Evolutionary conservation across 64 coral and sea anemone genomes (phyloP).

Genomic region (Montipora efflorescens): DNA sequence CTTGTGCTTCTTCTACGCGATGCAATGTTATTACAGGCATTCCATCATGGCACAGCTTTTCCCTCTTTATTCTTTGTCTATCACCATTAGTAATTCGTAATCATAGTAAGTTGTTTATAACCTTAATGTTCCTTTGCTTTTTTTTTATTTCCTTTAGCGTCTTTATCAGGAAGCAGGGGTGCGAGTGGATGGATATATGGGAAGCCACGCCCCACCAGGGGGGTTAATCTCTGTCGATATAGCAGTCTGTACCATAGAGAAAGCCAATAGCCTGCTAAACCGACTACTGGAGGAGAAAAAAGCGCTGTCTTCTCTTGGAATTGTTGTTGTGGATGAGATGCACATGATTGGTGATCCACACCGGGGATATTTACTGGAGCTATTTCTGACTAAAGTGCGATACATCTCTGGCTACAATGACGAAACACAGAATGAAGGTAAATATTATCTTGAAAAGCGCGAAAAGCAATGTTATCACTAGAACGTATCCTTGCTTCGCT

Average conservation of each 20-base stretch:
- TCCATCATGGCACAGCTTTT: background rate
- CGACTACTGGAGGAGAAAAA: slow-evolving; percentile 86
- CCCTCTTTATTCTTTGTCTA: background rate
- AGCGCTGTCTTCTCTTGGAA: slow-evolving; percentile 80
- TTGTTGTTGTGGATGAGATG: slow-evolving; percentile 93
- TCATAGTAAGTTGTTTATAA: background rate
- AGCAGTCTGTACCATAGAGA: slow-evolving; percentile 98
- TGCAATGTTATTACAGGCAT: no score
- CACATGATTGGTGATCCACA: slow-evolving; percentile 94
- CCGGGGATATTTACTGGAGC: slow-evolving; percentile 91
- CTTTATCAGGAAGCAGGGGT: slow-evolving; percentile 93
- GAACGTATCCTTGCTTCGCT: no score
- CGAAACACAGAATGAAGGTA: slow-evolving; percentile 38
- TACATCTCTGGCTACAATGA: slow-evolving; percentile 64
- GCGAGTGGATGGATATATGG: slow-evolving; percentile 96
- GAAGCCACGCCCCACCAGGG: slow-evolving; percentile 78
- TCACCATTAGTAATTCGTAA: background rate
- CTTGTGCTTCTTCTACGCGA: no score
- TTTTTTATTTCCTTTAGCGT: slow-evolving; percentile 62
- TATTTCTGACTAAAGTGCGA: slow-evolving; percentile 91
- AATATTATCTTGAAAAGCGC: background rate
- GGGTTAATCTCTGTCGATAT: slow-evolving; percentile 86
- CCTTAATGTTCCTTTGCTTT: background rate
- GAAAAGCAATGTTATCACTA: background rate
- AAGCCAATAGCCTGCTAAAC: slow-evolving; percentile 96